These are phyloP conservation scores for Brachyopa scutellaris DNA, from an alignment of 2,888 invertebrate genomes.

Conservation along the genomic window DNA sequence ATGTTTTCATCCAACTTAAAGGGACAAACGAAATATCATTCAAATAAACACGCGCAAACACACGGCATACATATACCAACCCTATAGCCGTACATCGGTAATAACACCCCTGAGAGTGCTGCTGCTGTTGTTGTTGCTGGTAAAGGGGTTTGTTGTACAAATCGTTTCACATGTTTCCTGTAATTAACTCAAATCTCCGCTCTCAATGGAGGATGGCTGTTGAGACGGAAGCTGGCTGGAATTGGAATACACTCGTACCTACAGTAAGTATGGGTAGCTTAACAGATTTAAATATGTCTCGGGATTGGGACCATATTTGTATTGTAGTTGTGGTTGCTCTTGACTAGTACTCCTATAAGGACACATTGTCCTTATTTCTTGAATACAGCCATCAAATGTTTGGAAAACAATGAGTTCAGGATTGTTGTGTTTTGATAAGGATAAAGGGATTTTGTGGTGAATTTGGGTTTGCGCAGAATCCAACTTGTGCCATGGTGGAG, in stretches of 20 bases:
- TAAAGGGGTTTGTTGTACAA: conserved; percentile 62
- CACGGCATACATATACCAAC: too few species aligned
- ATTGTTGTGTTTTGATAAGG: conserved; percentile 54
- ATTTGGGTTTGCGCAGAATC: not conserved
- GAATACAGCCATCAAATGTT: too few species aligned
- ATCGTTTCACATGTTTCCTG: conserved; percentile 69
- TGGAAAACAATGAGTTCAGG: conserved; percentile 15
- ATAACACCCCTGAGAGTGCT: conserved; percentile 46
- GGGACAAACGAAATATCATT: conserved; percentile 49
- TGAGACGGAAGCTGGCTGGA: conserved; percentile 19
- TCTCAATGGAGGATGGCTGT: conserved; percentile 16
- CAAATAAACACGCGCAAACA: conserved; percentile 16
- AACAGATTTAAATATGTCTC: conserved; percentile 44
- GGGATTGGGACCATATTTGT: conserved; percentile 14
- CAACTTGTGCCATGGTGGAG: conserved; percentile 35
- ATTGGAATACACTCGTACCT: too few species aligned
- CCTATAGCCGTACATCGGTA: conserved; percentile 32
- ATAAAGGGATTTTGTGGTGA: conserved; percentile 11
- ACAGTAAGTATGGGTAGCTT: not conserved
- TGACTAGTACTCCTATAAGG: too few species aligned
- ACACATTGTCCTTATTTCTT: conserved; percentile 2
- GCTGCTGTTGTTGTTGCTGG: conserved; percentile 32
- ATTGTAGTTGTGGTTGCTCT: too few species aligned
- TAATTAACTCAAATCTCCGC: conserved; percentile 63
- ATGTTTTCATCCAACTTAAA: conserved; percentile 60